Conservation (phyloP, 2,797 vertebrate species). For the Peromyscus attwateri region DNA sequence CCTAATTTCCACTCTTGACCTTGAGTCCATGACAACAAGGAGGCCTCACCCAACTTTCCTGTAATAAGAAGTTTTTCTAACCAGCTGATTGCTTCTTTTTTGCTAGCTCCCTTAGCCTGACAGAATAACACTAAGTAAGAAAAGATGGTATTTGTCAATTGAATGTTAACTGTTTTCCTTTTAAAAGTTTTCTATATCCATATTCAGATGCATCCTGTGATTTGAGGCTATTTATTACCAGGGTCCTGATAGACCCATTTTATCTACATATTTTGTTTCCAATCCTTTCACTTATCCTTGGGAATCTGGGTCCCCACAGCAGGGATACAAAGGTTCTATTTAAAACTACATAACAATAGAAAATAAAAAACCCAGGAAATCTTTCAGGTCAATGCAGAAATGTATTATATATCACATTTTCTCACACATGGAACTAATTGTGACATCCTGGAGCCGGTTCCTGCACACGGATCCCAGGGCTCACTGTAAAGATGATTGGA, state of each 20-base stretch:
- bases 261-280: constrained; percentile 74
- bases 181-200: neutral
- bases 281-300: constrained; percentile 62
- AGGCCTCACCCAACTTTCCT: neutral
- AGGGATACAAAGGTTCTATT: constrained; percentile 73
- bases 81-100: neutral
- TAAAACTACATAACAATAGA: constrained; percentile 53
- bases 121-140: constrained; percentile 25
- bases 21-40: neutral
- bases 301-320: constrained; percentile 66
- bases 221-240: constrained; percentile 66
- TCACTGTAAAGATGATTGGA: constrained; percentile 44
- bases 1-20: constrained; percentile 32
- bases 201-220: constrained; percentile 64
- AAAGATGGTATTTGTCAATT: constrained; percentile 32
- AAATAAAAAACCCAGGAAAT: constrained; percentile 40
- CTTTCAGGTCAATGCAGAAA: constrained; percentile 51
- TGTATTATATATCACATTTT: constrained; percentile 24
- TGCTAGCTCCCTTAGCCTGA: neutral
- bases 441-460: neutral
- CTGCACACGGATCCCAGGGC: neutral
- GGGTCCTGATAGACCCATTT: constrained; percentile 4
- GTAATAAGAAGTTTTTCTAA: constrained; percentile 44
- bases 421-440: constrained; percentile 80
- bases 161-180: neutral